These are phyloP conservation scores for Acanthopleura granulata DNA, from an alignment of 2,888 invertebrate species.

Conservation along the genomic window DNA sequence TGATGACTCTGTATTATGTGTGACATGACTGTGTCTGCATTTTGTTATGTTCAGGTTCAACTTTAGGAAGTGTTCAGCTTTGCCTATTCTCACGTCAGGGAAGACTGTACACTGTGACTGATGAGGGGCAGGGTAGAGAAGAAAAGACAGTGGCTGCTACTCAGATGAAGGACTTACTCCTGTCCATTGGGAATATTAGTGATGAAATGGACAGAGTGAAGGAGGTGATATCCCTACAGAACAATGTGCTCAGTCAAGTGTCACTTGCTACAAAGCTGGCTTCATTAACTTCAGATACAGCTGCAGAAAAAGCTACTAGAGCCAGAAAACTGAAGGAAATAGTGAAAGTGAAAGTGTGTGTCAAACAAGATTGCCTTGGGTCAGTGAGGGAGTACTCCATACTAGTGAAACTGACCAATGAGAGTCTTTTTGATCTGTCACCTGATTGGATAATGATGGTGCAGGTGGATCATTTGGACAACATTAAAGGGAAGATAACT, in stretches of 20 bases:
- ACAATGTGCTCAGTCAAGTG: not conserved
- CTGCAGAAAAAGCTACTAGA: not conserved
- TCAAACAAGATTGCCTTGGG: not conserved
- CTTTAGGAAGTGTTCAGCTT: not conserved
- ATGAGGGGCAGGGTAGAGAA: not conserved
- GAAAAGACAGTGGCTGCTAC: not conserved
- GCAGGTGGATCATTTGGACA: not conserved
- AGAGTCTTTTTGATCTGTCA: not conserved
- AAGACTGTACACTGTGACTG: not conserved
- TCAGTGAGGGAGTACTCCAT: not conserved
- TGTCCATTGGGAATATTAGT: not conserved
- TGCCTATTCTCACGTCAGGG: not conserved
- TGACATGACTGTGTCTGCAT: too few species aligned
- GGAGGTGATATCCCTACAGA: not conserved
- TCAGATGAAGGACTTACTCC: not conserved
- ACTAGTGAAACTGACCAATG: not conserved
- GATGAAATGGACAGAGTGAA: not conserved
- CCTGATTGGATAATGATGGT: constrained; percentile 1
- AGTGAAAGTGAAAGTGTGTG: not conserved
- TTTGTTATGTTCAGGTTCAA: not conserved
- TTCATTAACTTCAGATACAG: not conserved
- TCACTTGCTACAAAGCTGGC: not conserved
- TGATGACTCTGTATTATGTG: too few species aligned
- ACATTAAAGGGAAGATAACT: not conserved
- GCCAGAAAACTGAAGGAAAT: not conserved